Evolutionary conservation across 2,888 invertebrate species (phyloP), one percentile per base, ranked within the genome.

Genomic region (Meiosimyza decipiens): DNA sequence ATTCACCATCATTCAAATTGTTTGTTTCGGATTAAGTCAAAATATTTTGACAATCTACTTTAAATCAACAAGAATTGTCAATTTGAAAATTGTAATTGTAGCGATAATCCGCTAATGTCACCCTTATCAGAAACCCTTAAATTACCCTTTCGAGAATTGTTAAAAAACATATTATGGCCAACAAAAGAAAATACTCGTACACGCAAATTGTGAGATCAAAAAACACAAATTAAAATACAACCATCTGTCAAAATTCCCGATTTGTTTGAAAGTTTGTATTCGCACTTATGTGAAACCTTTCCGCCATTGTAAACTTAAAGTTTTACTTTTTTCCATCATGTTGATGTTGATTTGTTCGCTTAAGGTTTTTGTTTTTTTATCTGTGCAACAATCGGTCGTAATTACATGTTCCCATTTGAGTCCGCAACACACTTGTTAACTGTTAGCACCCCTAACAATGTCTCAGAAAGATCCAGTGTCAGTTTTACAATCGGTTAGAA

Each of bases 241-340:
- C 85, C 85, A 85, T 85, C 85, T 85, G 85, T 85, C 85, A 85
- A 84, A 83, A 82, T 85, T 85, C 84, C 81, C 81, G 78, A 78
- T 74, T 66, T 55, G 15, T 63, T 51, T 63, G 16, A 60, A 73
- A 68, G 13, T 49, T 50, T 63, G 18, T 62, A 33, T 71, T 73
- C 22, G 65, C 64, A 65, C 73, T 71, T 51, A 64, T 63, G 70
- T 69, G 74, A 75, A 75, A 65, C 55, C 28, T 50, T 16, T n/a
- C 55, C 49, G 22, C 22, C 47, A 47, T 55, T 69, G 71, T 60
- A 73, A 72, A 74, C 71, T 73, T 72, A 71, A 74, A 73, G 74
- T 72, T 75, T 67, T 54, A 57, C 71, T 54, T n/a, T 75, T 59
- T 18, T 64, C 71, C 40, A 40, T 40, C 9, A 9, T 40, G 9